Conservation (phyloP, 2,113 vertebrate genomes). For the Pelmatolapia mariae region DNA sequence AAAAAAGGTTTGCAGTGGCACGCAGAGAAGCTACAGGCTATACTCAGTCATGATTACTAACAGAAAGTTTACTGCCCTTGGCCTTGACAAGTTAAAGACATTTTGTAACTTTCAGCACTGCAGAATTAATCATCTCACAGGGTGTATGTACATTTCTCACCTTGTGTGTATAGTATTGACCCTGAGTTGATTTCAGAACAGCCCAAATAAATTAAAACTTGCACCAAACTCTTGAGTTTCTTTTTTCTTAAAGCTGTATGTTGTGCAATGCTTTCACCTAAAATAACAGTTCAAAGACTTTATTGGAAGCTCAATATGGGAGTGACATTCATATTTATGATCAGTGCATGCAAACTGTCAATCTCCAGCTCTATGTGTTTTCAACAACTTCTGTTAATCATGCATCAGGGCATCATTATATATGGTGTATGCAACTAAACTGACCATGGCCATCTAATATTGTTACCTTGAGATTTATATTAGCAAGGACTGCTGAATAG, state of each 20-base stretch:
- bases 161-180: not conserved
- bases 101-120: not conserved
- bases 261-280: not conserved
- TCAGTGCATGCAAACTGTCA: not conserved
- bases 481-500: not conserved
- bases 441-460: not conserved
- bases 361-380: not conserved
- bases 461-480: not conserved
- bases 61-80: not conserved
- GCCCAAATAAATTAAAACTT: not conserved
- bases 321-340: not conserved
- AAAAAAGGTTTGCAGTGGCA: not conserved
- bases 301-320: accelerated
- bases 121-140: not conserved
- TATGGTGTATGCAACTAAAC: not conserved
- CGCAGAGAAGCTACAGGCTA: not conserved
- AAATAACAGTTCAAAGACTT: not conserved
- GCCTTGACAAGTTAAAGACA: not conserved
- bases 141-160: not conserved
- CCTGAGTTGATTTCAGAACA: not conserved
- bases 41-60: not conserved
- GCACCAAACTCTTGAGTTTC: not conserved
- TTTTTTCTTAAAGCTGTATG: not conserved
- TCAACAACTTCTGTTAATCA: not conserved
- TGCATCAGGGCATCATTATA: not conserved